Evolutionary conservation across 2,113 vertebrate species (phyloP).

Genomic region (Hirundichthys speculiger): DNA sequence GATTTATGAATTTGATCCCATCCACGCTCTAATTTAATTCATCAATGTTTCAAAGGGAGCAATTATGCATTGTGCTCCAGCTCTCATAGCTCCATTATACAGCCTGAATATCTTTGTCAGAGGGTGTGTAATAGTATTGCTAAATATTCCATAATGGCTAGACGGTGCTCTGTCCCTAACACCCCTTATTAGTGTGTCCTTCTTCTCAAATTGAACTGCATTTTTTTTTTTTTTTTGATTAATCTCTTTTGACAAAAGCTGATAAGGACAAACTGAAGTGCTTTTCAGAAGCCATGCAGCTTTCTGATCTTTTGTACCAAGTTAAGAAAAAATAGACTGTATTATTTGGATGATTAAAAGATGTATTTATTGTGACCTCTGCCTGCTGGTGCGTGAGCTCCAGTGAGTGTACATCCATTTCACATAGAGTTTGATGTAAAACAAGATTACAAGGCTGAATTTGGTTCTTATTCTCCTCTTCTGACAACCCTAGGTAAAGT

Average conservation of each 20-base stretch:
- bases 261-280: slow-evolving; percentile 31
- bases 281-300: no score
- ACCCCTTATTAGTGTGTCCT: slow-evolving; percentile 57
- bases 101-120: slow-evolving; percentile 72
- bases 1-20: slow-evolving; percentile 86
- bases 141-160: slow-evolving; percentile 75
- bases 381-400: slow-evolving; percentile 31
- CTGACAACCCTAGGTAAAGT: no score
- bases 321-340: slow-evolving; percentile 40
- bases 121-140: slow-evolving; percentile 76
- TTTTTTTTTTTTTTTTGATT: slow-evolving; percentile 57
- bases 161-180: slow-evolving; percentile 56
- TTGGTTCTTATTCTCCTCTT: no score
- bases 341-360: slow-evolving; percentile 45
- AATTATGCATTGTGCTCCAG: slow-evolving; percentile 79
- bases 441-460: no score
- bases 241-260: slow-evolving; percentile 61
- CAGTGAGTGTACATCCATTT: slow-evolving; percentile 33
- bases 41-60: slow-evolving; percentile 83
- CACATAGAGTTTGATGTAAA: slow-evolving; percentile 40
- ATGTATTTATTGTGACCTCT: slow-evolving; percentile 21
- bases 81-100: slow-evolving; percentile 75
- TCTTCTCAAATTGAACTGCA: slow-evolving; percentile 56
- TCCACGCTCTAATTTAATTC: slow-evolving; percentile 80
- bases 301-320: slow-evolving; percentile 35